Evolutionary conservation across 2,113 vertebrate species (phyloP), one percentile per base, ranked within the genome.

Genomic region (Podarcis muralis): DNA sequence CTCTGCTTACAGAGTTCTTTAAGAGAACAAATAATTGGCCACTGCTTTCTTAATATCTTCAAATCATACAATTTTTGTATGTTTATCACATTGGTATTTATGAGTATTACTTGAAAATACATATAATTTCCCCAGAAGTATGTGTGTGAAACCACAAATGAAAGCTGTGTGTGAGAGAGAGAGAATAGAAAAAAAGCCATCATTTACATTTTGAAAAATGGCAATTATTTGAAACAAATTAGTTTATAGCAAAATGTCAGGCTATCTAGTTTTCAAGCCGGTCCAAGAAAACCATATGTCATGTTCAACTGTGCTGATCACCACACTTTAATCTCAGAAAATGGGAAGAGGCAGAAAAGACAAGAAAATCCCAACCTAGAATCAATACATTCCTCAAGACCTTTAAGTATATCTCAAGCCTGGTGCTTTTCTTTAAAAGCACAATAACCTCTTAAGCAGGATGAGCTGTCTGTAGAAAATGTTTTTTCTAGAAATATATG

Each of bases 91-190:
- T n/a, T 2, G 30, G 0, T 25, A 79, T 81, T 87, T 85, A 80
- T 86, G 48, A 81, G 77, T 18, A 32, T 88, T 88, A 86, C 84
- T n/a, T 80, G 5, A 35, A n/a, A 90, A 89, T 84, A 25, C 4
- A 13, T 53, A 84, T 87, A 40, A 66, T n/a, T 66, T 87, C 59
- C 88, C 37, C 25, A 9, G 62, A 81, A 25, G 2, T 27, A 53
- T 11, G 48, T 53, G 48, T 53, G 11, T 12, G 48, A 12, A 87
- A 90, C 83, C 4, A 7, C 8, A 81, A 62, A 18, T 65, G 53
- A 1, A 83, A 27, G 43, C 62, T 85, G 40, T 2, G 77, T 53
- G 83, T 65, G 82, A 85, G 40, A 1, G 77, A 1, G 77, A 40
- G 83, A 66, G 82, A 69, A 35, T 65, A 90, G 88, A 59, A 66